Evolutionary conservation across 2,113 vertebrate genomes (phyloP), one percentile per base, ranked within the genome.

Genomic region (Alexandromys fortis): DNA sequence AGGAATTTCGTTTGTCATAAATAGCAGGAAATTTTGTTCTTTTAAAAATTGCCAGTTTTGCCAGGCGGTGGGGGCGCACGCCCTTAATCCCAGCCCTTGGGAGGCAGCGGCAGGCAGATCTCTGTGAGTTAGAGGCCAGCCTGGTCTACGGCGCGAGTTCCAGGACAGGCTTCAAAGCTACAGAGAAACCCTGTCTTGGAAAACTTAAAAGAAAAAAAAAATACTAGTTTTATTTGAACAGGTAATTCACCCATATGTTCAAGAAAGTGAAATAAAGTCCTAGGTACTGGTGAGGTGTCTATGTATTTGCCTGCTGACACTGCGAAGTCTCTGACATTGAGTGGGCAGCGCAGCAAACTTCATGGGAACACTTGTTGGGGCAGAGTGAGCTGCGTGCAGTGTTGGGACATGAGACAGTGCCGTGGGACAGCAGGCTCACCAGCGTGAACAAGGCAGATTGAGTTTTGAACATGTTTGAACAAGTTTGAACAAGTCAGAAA

Each of bases 241-340:
- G 47, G 8, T 85, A 88, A 33, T 78, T n/a, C 28, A 78, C 77
- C 11, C 17, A 55, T 35, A 33, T 55, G 67, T 88, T 92, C 5
- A 92, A 90, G 88, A 79, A 95, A 93, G 78, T 95, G 78, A 93
- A 95, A 86, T 86, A 85, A 96, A 93, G 72, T 81, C 83, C 70
- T 92, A 87, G 58, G 38, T 92, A 73, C 90, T 94, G 61, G n/a
- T 35, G 35, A 75, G 2, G 65, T 79, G 26, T 91, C 65, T 45
- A 8, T 72, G 33, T 88, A 1, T 92, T 92, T 95, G 52, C 35
- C 68, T 82, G n/a, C 35, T 35, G 55, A 92, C 85, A 42, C 87
- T 91, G 35, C 70, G 81, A 4, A 77, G 35, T 89, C n/a, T 94
- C 88, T 89, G 38, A 70, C n/a, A 85, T 24, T 94, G 58, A 91